Evolutionary conservation across 2,797 vertebrate genomes (phyloP), one percentile per base, ranked within the genome.

Genomic region (Apogon hyalosoma): DNA sequence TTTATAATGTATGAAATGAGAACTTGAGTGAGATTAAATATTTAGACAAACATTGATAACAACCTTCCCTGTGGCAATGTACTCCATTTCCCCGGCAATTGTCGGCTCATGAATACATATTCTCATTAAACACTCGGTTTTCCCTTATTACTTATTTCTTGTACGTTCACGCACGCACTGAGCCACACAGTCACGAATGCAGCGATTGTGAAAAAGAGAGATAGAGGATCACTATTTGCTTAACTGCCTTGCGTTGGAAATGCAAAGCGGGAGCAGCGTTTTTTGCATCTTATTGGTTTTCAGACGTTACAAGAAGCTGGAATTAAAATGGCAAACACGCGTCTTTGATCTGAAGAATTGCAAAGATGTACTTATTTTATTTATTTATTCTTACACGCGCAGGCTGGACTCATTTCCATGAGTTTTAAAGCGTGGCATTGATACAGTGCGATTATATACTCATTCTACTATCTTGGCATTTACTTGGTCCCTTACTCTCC

Each of bases 21-120:
- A 74, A 72, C 13, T 75, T 31, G 47, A 70, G 67, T 41, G 36
- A 62, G 64, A 83, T 84, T 80, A 87, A 86, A 83, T 82, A 86
- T 82, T 86, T 60, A 80, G 62, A 71, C 68, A 81, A 85, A 83
- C 75, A 84, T 59, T 61, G 83, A 80, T 79, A 82, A 86, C 75
- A 80, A 75, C 73, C 75, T 79, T 79, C 75, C 84, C 77, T n/a
- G 43, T 57, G 71, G 79, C 66, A 1, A 63, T 69, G 66, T 64
- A 52, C 58, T 80, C 60, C 58, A 75, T 84, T 84, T 83, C 67
- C 54, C 43, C 18, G 21, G 62, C 76, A 70, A 66, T 75, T 75
- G 63, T 69, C 39, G 8, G 13, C 77, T 83, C 69, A 73, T 77
- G 63, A 75, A 86, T 80, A 72, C 68, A 80, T 53, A 61, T 64